Evolutionary conservation across 2,888 invertebrate species (phyloP), one percentile per base, ranked within the genome.

Genomic region (Drosophila barbarae): DNA sequence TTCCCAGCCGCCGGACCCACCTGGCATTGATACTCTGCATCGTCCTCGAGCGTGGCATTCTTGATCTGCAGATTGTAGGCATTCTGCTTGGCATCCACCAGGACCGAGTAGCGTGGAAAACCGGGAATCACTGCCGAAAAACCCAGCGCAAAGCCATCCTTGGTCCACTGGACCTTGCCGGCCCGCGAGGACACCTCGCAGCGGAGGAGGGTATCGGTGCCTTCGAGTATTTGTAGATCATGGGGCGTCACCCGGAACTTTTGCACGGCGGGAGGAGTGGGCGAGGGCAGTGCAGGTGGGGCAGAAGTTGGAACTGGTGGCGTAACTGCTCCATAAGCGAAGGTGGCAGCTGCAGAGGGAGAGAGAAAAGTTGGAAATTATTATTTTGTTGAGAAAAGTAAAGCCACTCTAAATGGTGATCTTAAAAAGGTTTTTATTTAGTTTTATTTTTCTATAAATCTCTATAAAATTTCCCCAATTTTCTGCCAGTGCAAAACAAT

Each of bases 1-100:
- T 94, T 93, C 87, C 93, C 93, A 74, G 93, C 92, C 0, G 94
- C 92, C 0, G 97, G 97, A 35, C 96, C 95, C 46, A 98, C 96
- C 93, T 99, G 99, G 90, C 99, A 99, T 91, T 98, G 97, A 90
- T 95, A 99, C 87, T 96, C 95, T 0, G 96, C 98, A 88, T 98
- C 98, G 88, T 99, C 99, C 79, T 94, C 95, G 32, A 98, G 90
- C 23, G 95, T 94, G 5, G 95, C 96, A 90, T 98, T 96, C 78
- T 93, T 93, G 86, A 99, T 97, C 87, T 94, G 92, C 76, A 98
- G 92, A 90, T 98, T 96, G 91, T 95, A 97, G 55, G 96, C 93
- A 8, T 97, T 97, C 55, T 93, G 92, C 34, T 92, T 92, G 50
- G 94, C 93, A 88, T 96, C 95, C 2, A 97, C 97, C 58, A 95